Evolutionary conservation across 1,140 invertebrate species (phyloP).

Genomic region (Lutraria rhynchaena): DNA sequence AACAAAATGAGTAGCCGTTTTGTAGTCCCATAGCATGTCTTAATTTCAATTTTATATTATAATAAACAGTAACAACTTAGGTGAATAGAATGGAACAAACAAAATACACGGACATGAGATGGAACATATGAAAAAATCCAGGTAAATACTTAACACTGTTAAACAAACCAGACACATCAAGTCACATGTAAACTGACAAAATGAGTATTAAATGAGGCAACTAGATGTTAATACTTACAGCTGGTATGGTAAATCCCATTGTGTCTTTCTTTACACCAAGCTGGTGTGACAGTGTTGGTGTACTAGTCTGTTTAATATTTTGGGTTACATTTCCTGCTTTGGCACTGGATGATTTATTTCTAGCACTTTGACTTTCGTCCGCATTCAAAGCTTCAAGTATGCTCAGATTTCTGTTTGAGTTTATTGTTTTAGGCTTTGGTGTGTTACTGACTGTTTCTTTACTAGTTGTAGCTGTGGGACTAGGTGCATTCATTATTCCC

Average conservation of each 20-base stretch:
- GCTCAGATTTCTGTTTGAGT: slow-evolving; percentile 5
- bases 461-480: slow-evolving; percentile 15
- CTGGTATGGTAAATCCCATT: slow-evolving; percentile 51
- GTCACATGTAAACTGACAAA: too few species aligned
- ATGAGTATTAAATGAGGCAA: too few species aligned
- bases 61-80: too few species aligned
- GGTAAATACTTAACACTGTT: too few species aligned
- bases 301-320: neutral
- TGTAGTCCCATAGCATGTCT: too few species aligned
- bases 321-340: slow-evolving; percentile 3
- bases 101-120: too few species aligned
- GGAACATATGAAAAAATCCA: too few species aligned
- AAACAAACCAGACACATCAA: too few species aligned
- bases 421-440: slow-evolving; percentile 11
- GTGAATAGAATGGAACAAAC: too few species aligned
- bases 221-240: slow-evolving; percentile 30
- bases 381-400: slow-evolving; percentile 38
- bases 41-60: too few species aligned
- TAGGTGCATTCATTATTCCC: slow-evolving; percentile 48
- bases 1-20: too few species aligned
- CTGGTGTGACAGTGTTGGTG: neutral
- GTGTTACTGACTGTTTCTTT: neutral
- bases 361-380: slow-evolving; percentile 35
- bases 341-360: slow-evolving; percentile 5
- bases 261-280: slow-evolving; percentile 36